Percentiles rank a stretch among this genome's conserved stretches.
Evolutionary conservation across 1,140 invertebrate genomes (phyloP).

Genomic region (Macrobrachium rosenbergii): DNA sequence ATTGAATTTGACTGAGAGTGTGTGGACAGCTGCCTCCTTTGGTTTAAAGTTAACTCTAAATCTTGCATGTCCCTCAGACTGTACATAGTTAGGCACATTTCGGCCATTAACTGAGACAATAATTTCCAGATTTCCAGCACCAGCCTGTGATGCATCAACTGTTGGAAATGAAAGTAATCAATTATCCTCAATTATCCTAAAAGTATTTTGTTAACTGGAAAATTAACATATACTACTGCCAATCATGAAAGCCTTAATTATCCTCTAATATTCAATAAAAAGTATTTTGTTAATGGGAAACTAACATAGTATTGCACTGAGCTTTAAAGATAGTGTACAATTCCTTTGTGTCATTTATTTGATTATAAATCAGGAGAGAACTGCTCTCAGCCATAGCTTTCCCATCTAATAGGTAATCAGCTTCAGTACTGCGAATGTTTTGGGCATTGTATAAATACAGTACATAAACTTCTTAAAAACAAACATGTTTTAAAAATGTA

Average conservation of each 20-base stretch:
- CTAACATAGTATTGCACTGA: too few species aligned
- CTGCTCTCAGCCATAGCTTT: too few species aligned
- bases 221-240: too few species aligned
- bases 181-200: neutral
- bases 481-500: neutral
- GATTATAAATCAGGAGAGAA: too few species aligned
- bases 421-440: too few species aligned
- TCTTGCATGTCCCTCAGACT: conserved; percentile 95
- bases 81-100: conserved; percentile 98
- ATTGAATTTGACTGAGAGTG: conserved; percentile 94
- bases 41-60: conserved; percentile 98
- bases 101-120: conserved; percentile 97
- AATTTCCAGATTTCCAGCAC: conserved; percentile 97
- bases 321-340: too few species aligned
- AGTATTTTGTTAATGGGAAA: too few species aligned
- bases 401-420: too few species aligned
- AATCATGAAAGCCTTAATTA: too few species aligned
- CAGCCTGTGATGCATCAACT: conserved; percentile 86
- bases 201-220: too few species aligned
- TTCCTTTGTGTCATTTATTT: too few species aligned
- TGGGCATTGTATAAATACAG: neutral
- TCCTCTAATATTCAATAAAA: too few species aligned
- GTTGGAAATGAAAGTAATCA: conserved; percentile 65
- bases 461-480: neutral
- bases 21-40: conserved; percentile 89